Evolutionary conservation across 1,140 invertebrate genomes (phyloP).

Genomic region (Drosophila suzukii): DNA sequence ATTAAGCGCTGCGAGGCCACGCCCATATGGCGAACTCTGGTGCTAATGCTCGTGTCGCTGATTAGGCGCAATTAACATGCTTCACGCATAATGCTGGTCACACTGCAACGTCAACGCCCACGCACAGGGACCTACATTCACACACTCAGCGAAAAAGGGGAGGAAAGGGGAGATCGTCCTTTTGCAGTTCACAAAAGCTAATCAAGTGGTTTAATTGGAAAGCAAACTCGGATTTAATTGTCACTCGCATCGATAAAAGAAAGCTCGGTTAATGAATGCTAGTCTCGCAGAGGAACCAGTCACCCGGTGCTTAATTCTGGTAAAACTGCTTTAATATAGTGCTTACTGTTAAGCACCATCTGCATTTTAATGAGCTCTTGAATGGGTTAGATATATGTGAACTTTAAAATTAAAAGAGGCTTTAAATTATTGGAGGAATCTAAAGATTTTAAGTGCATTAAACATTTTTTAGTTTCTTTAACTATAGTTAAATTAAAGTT

Average conservation of each 20-base stretch:
- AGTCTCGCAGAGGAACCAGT: constrained; percentile 12
- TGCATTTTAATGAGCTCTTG: constrained; percentile 7
- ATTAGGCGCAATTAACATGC: constrained; percentile 79
- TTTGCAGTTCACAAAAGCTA: constrained; percentile 53
- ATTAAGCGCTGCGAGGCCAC: constrained; percentile 63
- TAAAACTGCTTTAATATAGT: constrained; percentile 21
- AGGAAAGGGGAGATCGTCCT: neutral
- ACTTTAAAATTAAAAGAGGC: neutral
- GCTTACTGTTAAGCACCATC: neutral
- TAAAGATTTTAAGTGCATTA: too few species aligned
- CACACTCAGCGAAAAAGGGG: neutral
- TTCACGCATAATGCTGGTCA: constrained; percentile 60
- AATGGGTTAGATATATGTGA: neutral
- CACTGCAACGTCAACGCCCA: constrained; percentile 33
- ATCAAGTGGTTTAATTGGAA: constrained; percentile 82
- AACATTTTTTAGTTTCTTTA: too few species aligned
- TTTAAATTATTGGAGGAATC: too few species aligned
- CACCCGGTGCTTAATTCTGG: neutral
- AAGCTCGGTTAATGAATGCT: constrained; percentile 35
- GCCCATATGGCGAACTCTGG: constrained; percentile 33
- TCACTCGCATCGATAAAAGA: constrained; percentile 64
- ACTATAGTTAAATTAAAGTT: too few species aligned
- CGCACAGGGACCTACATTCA: constrained; percentile 6
- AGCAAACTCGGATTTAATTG: constrained; percentile 78
- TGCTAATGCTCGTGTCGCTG: constrained; percentile 42